phyloP scores from a whole-genome alignment of 2,113 vertebrate species.

The Xerus inauris region DNA sequence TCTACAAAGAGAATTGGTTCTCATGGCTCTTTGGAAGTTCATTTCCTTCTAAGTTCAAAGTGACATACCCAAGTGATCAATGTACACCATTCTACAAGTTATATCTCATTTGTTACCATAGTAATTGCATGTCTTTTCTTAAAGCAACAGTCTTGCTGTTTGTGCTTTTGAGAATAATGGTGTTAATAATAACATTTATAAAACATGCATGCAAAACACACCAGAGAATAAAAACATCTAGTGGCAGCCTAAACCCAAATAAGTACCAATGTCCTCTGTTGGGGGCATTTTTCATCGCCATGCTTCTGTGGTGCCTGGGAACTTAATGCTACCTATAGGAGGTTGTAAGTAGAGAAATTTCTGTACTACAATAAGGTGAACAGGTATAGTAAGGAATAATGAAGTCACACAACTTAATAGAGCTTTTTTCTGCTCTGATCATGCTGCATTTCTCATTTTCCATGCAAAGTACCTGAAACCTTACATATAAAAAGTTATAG shows the following conservation, averaged over 20 bases:
- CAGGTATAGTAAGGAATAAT: background rate
- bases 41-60: constrained; percentile 46
- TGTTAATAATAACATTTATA: constrained; percentile 39
- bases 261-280: constrained; percentile 22
- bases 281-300: background rate
- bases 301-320: constrained; percentile 2
- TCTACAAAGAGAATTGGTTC: constrained; percentile 43
- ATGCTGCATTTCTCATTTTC: constrained; percentile 20
- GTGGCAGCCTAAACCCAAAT: background rate
- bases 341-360: background rate
- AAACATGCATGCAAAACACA: constrained; percentile 18
- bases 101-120: constrained; percentile 29
- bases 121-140: constrained; percentile 38
- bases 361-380: background rate
- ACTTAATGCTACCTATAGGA: background rate
- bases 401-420: constrained; percentile 9
- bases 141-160: constrained; percentile 32
- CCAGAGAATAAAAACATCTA: background rate
- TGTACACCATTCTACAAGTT: background rate
- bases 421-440: background rate
- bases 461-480: background rate
- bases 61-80: background rate
- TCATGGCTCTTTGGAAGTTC: constrained; percentile 9
- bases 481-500: background rate
- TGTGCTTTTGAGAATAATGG: constrained; percentile 15